Evolutionary conservation across 1,140 invertebrate species (phyloP).

Genomic region (Wasmannia auropunctata): DNA sequence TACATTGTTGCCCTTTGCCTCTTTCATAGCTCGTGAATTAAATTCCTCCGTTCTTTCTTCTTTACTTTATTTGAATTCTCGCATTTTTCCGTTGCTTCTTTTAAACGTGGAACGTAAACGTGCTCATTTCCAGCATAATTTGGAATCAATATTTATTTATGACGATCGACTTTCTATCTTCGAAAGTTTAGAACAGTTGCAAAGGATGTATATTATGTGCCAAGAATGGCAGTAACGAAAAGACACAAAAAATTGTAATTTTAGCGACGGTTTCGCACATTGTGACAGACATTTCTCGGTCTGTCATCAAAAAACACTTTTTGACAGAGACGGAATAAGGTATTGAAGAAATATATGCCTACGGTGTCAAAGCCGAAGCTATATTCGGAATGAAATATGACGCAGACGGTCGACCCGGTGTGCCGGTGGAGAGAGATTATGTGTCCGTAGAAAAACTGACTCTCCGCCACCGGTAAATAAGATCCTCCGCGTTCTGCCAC

Average conservation of each 20-base stretch:
- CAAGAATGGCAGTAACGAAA: neutral
- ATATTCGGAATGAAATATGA: conserved; percentile 54
- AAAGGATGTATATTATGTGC: neutral
- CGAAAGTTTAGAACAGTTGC: neutral
- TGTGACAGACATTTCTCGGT: neutral
- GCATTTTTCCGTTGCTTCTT: conserved; percentile 16
- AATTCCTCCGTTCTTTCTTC: conserved; percentile 15
- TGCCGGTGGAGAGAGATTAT: conserved; percentile 21
- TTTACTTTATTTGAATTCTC: conserved; percentile 43
- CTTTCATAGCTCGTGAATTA: conserved; percentile 23
- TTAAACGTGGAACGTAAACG: neutral
- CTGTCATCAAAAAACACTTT: conserved; percentile 5
- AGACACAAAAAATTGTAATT: neutral
- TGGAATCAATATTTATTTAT: conserved; percentile 8
- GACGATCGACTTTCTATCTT: neutral
- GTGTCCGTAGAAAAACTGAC: conserved; percentile 35
- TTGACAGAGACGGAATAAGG: conserved; percentile 11
- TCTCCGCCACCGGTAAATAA: conserved; percentile 52
- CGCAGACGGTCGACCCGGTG: conserved; percentile 20
- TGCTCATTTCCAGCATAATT: neutral
- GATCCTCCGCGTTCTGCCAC: conserved; percentile 46
- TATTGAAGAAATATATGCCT: conserved; percentile 29
- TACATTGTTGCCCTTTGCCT: conserved; percentile 24
- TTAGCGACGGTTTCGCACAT: neutral
- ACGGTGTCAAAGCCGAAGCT: neutral